Base-by-base conservation (phyloP, 2,797 vertebrate genomes). In the Eutrigla gurnardus region DNA sequence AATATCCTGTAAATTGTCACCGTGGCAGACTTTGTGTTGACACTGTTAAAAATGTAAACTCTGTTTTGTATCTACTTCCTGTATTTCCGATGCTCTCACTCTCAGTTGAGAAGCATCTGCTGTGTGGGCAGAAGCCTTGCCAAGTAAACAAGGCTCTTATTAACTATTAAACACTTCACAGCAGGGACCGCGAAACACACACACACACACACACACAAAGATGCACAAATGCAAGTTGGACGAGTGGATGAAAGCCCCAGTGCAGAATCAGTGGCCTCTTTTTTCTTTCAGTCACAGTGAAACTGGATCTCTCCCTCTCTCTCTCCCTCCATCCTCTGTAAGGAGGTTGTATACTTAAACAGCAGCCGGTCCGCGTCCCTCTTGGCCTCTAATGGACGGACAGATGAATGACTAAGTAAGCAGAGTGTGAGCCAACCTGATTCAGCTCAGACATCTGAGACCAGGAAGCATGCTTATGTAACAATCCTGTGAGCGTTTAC, bases 131-230 rank as follows among this genome's bases (percentile, higher is more conserved):
- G 49, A 80, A 83, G 72, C 76, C 43, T 70, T 81, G 84, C 88
- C 88, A 90, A 93, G 90, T 91, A 93, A 94, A 94, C 90, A 91
- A 83, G 73, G 45, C 80, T 83, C 89, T 91, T 90, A 94, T 94
- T 87, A 95, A 95, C 60, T 90, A 94, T 95, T 93, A 73, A 94
- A 93, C 82, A 86, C 74, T 69, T 78, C 76, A 81, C 75, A 83
- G 77, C 76, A 65, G 80, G 74, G 75, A 52, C 78, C 60, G 63
- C 81, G 81, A 78, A 60, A 69, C 66, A 73, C 80, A 68, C 54
- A 69, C 53, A 59, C 55, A 65, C 65, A 74, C 45, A 69, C 18
- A 52, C 65, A 46, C 52, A 49, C 69, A 52, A 78, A 75, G 55
- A 79, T 78, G 62, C 84, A 87, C 77, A 83, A 83, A 82, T 75